phyloP scores from a whole-genome alignment of 2,797 vertebrate species.

The Chrysolophus pictus region DNA sequence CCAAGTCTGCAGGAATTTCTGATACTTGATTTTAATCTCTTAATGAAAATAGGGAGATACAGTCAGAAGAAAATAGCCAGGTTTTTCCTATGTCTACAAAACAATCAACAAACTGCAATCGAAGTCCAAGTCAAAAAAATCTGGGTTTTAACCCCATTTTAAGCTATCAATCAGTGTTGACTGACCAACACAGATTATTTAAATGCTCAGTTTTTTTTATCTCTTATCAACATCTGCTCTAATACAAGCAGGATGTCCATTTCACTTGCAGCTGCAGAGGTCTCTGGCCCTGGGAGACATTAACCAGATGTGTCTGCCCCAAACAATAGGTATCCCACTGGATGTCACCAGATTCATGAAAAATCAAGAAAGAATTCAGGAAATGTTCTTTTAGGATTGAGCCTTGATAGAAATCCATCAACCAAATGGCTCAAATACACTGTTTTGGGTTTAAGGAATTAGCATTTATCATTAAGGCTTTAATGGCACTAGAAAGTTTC shows the following conservation, averaged over 20 bases:
- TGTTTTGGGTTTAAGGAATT: not conserved
- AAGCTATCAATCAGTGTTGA: not conserved
- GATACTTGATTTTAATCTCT: not conserved
- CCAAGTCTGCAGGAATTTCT: not conserved
- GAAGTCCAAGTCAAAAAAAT: not conserved
- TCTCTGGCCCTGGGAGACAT: not conserved
- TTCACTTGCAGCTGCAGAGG: not conserved
- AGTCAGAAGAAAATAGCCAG: not conserved
- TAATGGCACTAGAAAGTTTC: not conserved
- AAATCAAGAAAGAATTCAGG: not conserved
- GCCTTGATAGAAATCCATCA: not conserved
- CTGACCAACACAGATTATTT: not conserved
- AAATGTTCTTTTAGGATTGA: not conserved
- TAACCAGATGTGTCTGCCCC: not conserved
- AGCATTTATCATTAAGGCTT: not conserved
- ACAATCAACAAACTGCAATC: not conserved
- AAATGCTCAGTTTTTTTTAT: not conserved
- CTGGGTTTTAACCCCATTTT: not conserved
- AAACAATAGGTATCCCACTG: not conserved
- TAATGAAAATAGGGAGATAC: not conserved
- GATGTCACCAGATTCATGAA: not conserved
- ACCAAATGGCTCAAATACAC: not conserved
- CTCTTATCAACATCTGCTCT: not conserved
- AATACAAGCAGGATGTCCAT: not conserved
- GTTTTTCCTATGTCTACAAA: not conserved